These are phyloP conservation scores for Nephrotoma appendiculata DNA, from an alignment of 2,888 invertebrate species.

Conservation along the genomic window DNA sequence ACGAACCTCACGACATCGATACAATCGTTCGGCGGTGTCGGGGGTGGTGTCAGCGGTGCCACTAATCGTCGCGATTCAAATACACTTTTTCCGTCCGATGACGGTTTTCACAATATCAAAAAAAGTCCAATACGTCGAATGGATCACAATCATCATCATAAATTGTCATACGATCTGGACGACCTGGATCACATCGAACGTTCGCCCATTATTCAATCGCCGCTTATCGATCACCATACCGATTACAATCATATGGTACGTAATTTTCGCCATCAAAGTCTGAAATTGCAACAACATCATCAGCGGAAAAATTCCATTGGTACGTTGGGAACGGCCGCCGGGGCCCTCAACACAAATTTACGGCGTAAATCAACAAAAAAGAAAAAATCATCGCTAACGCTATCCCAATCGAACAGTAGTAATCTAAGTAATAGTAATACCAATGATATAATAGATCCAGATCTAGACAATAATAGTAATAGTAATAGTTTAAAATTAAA, in stretches of 20 bases:
- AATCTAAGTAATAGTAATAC: slow-evolving; percentile 27
- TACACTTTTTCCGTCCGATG: slow-evolving; percentile 21
- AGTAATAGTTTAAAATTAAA: slow-evolving; percentile 46
- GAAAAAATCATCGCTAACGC: slow-evolving; percentile 1
- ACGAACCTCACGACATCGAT: slow-evolving; percentile 21
- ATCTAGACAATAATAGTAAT: slow-evolving; percentile 26
- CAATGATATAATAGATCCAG: slow-evolving; percentile 40
- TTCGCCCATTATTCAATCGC: background rate
- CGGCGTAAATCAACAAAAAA: slow-evolving; percentile 3
- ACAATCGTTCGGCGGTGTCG: slow-evolving; percentile 9
- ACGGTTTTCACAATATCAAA: slow-evolving; percentile 24
- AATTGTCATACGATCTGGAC: slow-evolving; percentile 26
- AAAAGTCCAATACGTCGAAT: slow-evolving; percentile 22
- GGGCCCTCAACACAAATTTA: background rate
- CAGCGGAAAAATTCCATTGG: background rate
- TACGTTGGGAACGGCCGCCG: background rate
- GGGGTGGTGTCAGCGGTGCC: background rate
- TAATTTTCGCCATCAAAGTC: background rate
- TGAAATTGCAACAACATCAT: background rate
- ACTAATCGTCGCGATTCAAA: slow-evolving; percentile 25
- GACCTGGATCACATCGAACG: slow-evolving; percentile 18
- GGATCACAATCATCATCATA: background rate
- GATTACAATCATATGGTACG: background rate
- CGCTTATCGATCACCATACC: background rate
- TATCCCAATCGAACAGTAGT: background rate